Evolutionary conservation across 1,140 invertebrate species (phyloP), one percentile per base, ranked within the genome.

Genomic region (Bombus affinis): DNA sequence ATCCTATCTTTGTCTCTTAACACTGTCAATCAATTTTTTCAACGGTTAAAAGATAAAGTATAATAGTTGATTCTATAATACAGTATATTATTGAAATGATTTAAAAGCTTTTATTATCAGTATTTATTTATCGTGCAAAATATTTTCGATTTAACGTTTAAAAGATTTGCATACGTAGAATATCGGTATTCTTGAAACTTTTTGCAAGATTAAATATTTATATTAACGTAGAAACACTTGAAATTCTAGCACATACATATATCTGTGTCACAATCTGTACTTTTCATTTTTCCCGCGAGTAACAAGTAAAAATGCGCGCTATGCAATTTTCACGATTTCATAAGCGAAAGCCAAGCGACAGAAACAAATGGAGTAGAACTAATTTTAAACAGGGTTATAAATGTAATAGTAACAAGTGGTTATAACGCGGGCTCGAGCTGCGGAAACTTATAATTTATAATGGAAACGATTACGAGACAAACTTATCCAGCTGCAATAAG

Each of bases 371-470:
- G 22, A 72, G 71, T n/a, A n/a, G 28, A 42, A 72, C 28, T 72
- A 72, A 72, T 72, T 72, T n/a, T 9, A 72, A n/a, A n/a, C 13
- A 72, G 39, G 28, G 42, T 72, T 42, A 42, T 32, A 12, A 22
- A 22, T 37, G 35, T 39, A 76, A 39, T 76, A 39, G 35, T 59
- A 76, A 76, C 35, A 62, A 76, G 53, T 76, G 53, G 74, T 59
- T 42, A 72, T 8, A 25, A 22, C 32, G 10, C 3, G 9, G 53
- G 2, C 22, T 15, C 2, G 22, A 76, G 22, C 13, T 13, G 25
- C 13, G 25, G 8, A 65, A 39, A 77, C 15, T 77, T 62, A 62
- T 62, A 76, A 76, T 53, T 76, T 32, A 28, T 32, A 62, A 62
- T 62, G 37, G 35, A 62, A 77, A 77, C 57, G 35, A 62, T 62